These are phyloP conservation scores for Cariama cristata DNA, from an alignment of 2,113 vertebrate genomes.

Conservation along the genomic window DNA sequence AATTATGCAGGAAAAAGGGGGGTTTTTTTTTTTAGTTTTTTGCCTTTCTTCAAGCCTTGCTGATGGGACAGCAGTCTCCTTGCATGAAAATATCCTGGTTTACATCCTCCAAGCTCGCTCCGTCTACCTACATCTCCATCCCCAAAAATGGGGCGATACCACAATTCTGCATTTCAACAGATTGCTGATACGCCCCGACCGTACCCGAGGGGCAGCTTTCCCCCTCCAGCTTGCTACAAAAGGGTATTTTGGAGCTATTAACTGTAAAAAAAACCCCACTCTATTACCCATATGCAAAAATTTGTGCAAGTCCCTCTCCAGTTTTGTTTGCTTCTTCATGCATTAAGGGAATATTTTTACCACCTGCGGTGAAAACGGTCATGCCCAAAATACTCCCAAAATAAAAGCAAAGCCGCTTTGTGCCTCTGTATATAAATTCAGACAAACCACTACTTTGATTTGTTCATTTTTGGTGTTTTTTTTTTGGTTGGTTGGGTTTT, in stretches of 20 bases:
- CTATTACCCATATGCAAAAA: not conserved
- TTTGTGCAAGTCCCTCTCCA: not conserved
- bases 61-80: not conserved
- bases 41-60: not conserved
- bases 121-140: accelerated
- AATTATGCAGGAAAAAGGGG: not conserved
- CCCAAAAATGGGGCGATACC: accelerated
- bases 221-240: not conserved
- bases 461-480: accelerated
- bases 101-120: not conserved
- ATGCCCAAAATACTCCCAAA: not conserved
- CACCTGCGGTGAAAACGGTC: accelerated
- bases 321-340: not conserved
- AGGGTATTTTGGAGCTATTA: not conserved
- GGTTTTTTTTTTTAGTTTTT: not conserved
- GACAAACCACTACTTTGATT: not conserved
- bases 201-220: not conserved
- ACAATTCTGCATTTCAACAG: not conserved
- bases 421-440: not conserved
- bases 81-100: not conserved
- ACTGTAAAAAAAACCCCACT: not conserved
- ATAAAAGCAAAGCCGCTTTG: not conserved
- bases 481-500: not conserved
- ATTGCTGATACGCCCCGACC: not conserved
- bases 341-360: not conserved